Conservation (phyloP, 2,797 vertebrate species). For the Falco columbarius region DNA sequence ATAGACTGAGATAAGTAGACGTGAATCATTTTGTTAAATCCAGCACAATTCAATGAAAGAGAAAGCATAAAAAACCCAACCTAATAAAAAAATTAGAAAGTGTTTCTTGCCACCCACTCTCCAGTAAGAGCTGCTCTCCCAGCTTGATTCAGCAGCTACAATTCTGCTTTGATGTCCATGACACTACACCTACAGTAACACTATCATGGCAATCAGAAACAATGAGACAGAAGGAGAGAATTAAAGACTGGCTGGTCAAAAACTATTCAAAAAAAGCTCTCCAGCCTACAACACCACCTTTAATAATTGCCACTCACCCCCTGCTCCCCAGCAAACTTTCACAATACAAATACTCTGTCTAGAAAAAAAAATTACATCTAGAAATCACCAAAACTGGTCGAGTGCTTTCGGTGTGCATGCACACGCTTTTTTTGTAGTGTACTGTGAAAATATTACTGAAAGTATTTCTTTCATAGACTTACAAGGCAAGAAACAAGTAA, state of each 20-base stretch:
- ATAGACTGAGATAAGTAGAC: not conserved
- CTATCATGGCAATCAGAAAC: not conserved
- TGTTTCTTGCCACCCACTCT: not conserved
- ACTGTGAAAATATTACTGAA: not conserved
- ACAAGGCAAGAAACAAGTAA: not conserved
- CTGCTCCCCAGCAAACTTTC: not conserved
- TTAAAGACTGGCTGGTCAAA: not conserved
- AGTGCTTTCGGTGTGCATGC: not conserved
- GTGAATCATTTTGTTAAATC: not conserved
- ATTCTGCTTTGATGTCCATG: not conserved
- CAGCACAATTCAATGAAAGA: not conserved
- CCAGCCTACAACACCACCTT: not conserved
- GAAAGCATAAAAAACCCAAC: not conserved
- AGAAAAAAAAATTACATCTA: not conserved
- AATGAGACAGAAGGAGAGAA: not conserved
- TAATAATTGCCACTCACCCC: fast-evolving
- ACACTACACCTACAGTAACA: not conserved
- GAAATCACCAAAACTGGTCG: not conserved
- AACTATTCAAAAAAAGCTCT: not conserved
- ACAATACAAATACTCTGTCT: not conserved
- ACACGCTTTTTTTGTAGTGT: not conserved
- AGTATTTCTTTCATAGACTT: not conserved
- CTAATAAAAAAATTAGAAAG: not conserved
- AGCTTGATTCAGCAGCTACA: not conserved
- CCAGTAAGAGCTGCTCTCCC: not conserved